Conservation (phyloP, 2,113 vertebrate genomes). For the Cercocebus atys region DNA sequence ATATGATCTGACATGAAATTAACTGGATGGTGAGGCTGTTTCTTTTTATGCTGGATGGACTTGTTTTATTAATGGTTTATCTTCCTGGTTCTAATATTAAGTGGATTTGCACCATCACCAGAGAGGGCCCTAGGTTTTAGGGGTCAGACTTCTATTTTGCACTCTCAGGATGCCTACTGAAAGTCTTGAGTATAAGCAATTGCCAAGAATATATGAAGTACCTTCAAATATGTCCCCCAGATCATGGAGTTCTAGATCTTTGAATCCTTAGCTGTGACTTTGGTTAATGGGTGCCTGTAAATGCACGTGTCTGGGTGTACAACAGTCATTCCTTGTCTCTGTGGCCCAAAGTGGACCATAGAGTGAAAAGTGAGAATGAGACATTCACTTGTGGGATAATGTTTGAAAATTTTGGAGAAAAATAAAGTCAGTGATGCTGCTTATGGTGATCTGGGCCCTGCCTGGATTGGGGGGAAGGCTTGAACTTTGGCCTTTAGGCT, state of each 20-base stretch:
- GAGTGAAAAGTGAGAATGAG: constrained; percentile 48
- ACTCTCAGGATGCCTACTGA: constrained; percentile 2
- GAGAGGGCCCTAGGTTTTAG: not conserved
- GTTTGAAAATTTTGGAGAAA: constrained; percentile 50
- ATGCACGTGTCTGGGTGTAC: not conserved
- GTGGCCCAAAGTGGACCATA: constrained; percentile 46
- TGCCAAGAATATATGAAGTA: not conserved
- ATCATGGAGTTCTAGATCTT: constrained; percentile 55
- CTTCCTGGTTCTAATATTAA: not conserved
- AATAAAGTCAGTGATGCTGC: constrained; percentile 37
- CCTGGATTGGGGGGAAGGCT: constrained; percentile 34
- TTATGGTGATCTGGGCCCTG: not conserved
- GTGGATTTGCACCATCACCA: not conserved
- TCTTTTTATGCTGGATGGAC: not conserved
- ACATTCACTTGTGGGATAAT: not conserved
- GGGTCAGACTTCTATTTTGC: constrained; percentile 44
- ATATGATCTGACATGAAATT: constrained; percentile 23
- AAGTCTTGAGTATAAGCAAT: not conserved
- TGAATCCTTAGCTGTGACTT: constrained; percentile 47
- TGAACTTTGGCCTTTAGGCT: constrained; percentile 62
- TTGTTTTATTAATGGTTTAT: not conserved
- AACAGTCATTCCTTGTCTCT: constrained; percentile 49
- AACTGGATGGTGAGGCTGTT: not conserved
- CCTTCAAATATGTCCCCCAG: not conserved
- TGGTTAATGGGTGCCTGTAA: not conserved